Percentiles rank a stretch among this genome's conserved stretches.
These are phyloP conservation scores for Drosophila fungiperda DNA, from an alignment of 2,888 invertebrate species.

Conservation along the genomic window DNA sequence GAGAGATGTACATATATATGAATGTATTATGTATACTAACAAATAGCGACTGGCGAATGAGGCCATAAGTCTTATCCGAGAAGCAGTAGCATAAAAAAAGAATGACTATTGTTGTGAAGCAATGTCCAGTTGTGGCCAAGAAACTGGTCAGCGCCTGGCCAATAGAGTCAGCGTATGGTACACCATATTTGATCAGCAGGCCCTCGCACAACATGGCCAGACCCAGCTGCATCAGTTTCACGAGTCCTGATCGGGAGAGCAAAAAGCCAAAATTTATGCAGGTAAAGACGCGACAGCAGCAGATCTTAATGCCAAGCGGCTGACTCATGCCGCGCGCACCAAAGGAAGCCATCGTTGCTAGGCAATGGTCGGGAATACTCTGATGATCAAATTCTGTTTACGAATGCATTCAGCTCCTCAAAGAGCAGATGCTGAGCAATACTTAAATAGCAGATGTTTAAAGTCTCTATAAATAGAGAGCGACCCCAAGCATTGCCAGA, in stretches of 20 bases:
- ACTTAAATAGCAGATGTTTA: no score
- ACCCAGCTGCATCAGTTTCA: conserved; percentile 91
- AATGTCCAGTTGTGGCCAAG: conserved; percentile 92
- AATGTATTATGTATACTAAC: conserved; percentile 87
- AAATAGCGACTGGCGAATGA: conserved; percentile 92
- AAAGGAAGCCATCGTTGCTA: conserved; percentile 65
- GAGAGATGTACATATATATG: no score
- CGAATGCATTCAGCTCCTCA: not conserved
- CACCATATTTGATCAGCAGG: conserved; percentile 91
- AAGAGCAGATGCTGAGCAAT: conserved; percentile 7
- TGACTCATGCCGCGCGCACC: conserved; percentile 81
- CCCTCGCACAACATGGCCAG: conserved; percentile 93
- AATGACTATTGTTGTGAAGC: conserved; percentile 91
- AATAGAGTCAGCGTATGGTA: conserved; percentile 89
- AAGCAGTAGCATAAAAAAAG: conserved; percentile 91
- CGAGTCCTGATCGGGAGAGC: conserved; percentile 89
- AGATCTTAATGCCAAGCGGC: conserved; percentile 88
- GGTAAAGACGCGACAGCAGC: conserved; percentile 91
- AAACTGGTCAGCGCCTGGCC: conserved; percentile 93
- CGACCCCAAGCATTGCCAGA: conserved; percentile 20
- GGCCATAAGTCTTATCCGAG: conserved; percentile 90
- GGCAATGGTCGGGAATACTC: not conserved
- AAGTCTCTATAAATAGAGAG: conserved; percentile 59
- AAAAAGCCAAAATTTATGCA: conserved; percentile 92
- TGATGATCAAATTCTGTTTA: not conserved